A percentile compares a stretch with the other conserved stretches of the same genome.
Evolutionary conservation across 2,797 vertebrate genomes (phyloP).

Genomic region (Xiphorhynchus erythropygius): DNA sequence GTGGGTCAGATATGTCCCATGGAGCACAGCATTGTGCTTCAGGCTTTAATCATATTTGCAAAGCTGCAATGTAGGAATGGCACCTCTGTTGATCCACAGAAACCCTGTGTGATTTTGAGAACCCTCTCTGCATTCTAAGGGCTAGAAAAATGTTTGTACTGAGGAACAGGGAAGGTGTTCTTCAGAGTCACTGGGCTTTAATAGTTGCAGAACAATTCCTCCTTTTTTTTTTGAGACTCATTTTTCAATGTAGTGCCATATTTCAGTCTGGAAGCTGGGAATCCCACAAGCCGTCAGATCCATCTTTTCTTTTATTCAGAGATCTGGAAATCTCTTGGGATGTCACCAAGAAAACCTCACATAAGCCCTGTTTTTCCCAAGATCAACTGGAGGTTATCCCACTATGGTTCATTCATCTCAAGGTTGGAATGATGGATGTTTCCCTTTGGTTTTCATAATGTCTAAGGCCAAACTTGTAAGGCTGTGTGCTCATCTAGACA

Average conservation of each 20-base stretch:
- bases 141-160: not conserved
- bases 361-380: not conserved
- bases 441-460: not conserved
- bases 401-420: not conserved
- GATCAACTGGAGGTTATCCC: not conserved
- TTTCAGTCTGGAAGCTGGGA: not conserved
- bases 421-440: not conserved
- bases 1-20: slow-evolving; percentile 45
- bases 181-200: not conserved
- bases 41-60: slow-evolving; percentile 18
- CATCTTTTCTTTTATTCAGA: not conserved
- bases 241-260: not conserved
- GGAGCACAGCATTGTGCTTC: slow-evolving; percentile 38
- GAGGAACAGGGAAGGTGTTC: not conserved
- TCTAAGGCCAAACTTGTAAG: not conserved
- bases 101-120: not conserved
- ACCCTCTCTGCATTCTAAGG: not conserved
- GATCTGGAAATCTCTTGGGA: not conserved
- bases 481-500: not conserved
- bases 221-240: not conserved
- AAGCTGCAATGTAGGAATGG: not conserved
- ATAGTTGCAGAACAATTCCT: not conserved
- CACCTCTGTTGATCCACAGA: not conserved
- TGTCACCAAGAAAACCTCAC: not conserved
- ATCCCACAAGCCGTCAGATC: not conserved